Evolutionary conservation across 1,140 invertebrate genomes (phyloP).

Genomic region (Drosophila sulfurigaster): DNA sequence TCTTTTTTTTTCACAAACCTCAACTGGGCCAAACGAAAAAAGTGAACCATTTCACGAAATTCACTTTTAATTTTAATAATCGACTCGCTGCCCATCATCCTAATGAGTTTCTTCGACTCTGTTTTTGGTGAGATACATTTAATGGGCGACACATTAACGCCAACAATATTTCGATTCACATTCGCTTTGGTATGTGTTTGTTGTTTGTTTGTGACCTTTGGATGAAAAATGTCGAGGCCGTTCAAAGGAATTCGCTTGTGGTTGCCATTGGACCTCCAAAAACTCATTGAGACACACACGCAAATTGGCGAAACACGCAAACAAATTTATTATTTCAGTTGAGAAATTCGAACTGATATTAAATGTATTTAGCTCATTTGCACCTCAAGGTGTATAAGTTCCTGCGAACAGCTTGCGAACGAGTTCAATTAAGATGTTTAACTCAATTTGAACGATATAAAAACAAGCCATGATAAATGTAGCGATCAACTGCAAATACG

Average conservation of each 20-base stretch:
- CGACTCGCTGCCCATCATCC: constrained; percentile 70
- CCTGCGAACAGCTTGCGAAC: not conserved
- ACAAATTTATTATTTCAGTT: constrained; percentile 19
- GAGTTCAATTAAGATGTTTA: not conserved
- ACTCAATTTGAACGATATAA: not conserved
- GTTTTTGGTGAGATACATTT: constrained; percentile 44
- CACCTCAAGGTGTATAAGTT: constrained; percentile 36
- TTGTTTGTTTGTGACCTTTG: constrained; percentile 55
- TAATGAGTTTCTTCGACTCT: constrained; percentile 70
- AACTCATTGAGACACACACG: constrained; percentile 72
- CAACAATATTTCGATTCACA: constrained; percentile 22
- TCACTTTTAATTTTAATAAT: constrained; percentile 82
- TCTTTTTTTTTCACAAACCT: not conserved
- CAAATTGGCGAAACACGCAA: constrained; percentile 77
- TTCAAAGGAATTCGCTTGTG: constrained; percentile 53
- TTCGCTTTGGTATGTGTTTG: constrained; percentile 8
- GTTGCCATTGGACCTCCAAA: constrained; percentile 55
- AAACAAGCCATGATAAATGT: not conserved
- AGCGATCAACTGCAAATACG: not conserved
- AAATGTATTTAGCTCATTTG: constrained; percentile 9
- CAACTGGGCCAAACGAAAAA: constrained; percentile 40
- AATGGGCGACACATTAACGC: constrained; percentile 57
- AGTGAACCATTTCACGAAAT: constrained; percentile 71
- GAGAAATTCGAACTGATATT: constrained; percentile 31
- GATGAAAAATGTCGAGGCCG: constrained; percentile 63